Evolutionary conservation across 2,888 invertebrate species (phyloP), one percentile per base, ranked within the genome.

Genomic region (Athrips mouffetella): DNA sequence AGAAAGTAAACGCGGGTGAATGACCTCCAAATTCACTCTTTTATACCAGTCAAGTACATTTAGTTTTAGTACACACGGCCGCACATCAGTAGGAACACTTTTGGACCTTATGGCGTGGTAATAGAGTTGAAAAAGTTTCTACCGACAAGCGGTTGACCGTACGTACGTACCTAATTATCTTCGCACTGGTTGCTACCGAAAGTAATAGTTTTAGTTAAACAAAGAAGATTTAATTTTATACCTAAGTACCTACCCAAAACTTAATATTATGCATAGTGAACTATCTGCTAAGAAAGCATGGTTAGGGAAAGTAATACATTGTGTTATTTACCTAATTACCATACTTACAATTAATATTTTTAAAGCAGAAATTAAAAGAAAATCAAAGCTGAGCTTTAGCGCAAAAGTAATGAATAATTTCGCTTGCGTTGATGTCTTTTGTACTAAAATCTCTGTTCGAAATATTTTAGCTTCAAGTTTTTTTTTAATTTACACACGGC

Each of bases 1-100:
- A 46, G 57, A 58, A 55, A 58, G 54, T 58, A 52, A 55, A 52
- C 51, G 52, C 48, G 35, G 54, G 54, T 50, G 54, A 44, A 37
- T 48, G 50, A 55, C 54, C 55, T 16, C 51, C 49, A 41, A 53
- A 53, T 52, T 54, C 51, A 21, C 31, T 31, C 37, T 21, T 11
- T 15, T 15, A 31, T 11, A 18, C 10, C 37, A 11, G 21, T n/a
- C 37, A 37, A 21, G 37, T 37, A 37, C 37, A n/a, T 35, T 18
- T 20, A 2, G n/a, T n/a, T n/a, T n/a, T 23, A 51, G 29, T 13
- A 31, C 25, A 47, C 2, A 33, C 15, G 33, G 16, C 16, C 7
- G 13, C 16, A 33, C 8, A 29, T 2, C n/a, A n/a, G n/a, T n/a
- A n/a, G n/a, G n/a, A n/a, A n/a, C n/a, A n/a, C n/a, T n/a, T n/a